Evolutionary conservation across 92 coral and sea anemone species (phyloP).

Genomic region (Actinostola sp.): DNA sequence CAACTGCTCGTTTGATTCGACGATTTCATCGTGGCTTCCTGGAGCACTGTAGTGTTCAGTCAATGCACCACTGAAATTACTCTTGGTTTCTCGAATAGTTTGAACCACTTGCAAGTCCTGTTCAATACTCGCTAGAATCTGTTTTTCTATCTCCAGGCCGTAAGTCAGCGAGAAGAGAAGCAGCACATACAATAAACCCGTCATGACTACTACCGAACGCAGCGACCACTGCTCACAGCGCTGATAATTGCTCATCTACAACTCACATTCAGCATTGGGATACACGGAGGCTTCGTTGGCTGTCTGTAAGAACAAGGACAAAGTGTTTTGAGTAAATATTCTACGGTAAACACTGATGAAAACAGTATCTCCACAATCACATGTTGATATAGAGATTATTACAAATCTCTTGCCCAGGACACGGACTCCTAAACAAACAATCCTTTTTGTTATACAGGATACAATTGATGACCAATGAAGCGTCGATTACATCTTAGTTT

Average conservation of each 20-base stretch:
- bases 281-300: neutral
- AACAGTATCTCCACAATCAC: neutral
- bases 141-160: slow-evolving; percentile 18
- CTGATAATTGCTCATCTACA: neutral
- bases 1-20: slow-evolving; percentile 52
- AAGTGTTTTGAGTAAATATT: neutral
- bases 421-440: neutral
- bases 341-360: neutral
- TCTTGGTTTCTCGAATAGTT: slow-evolving; percentile 33
- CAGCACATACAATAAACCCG: neutral
- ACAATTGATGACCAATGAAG: neutral
- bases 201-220: too few species aligned
- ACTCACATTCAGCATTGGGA: neutral
- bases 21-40: slow-evolving; percentile 37
- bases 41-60: slow-evolving; percentile 35
- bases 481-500: neutral
- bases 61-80: slow-evolving; percentile 44
- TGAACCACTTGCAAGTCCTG: slow-evolving; percentile 7
- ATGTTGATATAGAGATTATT: slow-evolving; percentile 1
- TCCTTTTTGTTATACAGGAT: neutral
- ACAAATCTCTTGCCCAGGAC: neutral
- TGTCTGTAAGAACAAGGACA: neutral
- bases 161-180: neutral
- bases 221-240: too few species aligned
- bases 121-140: slow-evolving; percentile 6